A percentile compares a stretch with the other conserved stretches of the same genome.
phyloP scores from a whole-genome alignment of 2,888 invertebrate genomes.

The Alloscopus bannaensis region DNA sequence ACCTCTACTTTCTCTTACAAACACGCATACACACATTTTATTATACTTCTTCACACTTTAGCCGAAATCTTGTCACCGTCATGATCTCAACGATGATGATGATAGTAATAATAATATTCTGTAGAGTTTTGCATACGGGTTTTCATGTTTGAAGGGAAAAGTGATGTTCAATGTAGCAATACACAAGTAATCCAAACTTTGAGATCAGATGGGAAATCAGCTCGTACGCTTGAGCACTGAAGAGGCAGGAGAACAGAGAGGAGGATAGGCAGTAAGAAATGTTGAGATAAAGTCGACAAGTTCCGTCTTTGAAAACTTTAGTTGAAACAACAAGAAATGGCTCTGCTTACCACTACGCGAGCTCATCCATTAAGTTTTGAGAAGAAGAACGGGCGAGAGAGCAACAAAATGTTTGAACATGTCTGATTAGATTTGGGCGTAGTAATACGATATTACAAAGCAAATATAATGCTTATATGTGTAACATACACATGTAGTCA shows the following conservation, averaged over 20 bases:
- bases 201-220: constrained; percentile 54
- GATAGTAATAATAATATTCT: too few relatives aligned
- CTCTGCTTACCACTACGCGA: neutral
- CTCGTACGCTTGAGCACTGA: constrained; percentile 39
- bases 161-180: constrained; percentile 61
- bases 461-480: neutral
- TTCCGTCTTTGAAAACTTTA: constrained; percentile 39
- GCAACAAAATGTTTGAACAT: constrained; percentile 38
- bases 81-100: neutral
- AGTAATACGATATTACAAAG: constrained; percentile 47
- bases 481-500: neutral
- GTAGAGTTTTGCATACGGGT: too few relatives aligned
- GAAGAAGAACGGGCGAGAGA: neutral
- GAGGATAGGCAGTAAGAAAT: too few relatives aligned
- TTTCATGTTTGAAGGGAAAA: constrained; percentile 37
- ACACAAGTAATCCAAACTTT: constrained; percentile 42
- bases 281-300: constrained; percentile 34
- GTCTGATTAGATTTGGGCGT: constrained; percentile 59
- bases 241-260: constrained; percentile 8
- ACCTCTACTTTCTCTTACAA: neutral
- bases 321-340: constrained; percentile 13
- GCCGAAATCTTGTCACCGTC: neutral
- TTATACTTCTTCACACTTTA: neutral
- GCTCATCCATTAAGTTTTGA: neutral
- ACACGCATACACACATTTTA: neutral